Evolutionary conservation across 1,140 invertebrate genomes (phyloP), one percentile per base, ranked within the genome.

Genomic region (Leguminivora glycinivorella): DNA sequence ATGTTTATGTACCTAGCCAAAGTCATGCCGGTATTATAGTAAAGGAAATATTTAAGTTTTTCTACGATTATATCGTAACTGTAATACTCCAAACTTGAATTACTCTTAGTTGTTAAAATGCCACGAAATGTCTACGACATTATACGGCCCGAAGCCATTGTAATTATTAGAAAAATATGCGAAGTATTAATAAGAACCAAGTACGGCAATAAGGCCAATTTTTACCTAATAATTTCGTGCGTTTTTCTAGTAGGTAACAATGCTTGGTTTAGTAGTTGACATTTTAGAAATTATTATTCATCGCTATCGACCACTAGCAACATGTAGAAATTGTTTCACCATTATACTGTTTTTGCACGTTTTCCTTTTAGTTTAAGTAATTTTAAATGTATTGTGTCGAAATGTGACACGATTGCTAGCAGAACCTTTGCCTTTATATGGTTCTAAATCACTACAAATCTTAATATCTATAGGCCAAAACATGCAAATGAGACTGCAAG

Each of bases 301-400:
- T 63, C 58, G 58, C 58, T 63, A 63, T 63, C 58, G 58, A 63
- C 58, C 58, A 63, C 58, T 63, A 29, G 58, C 58, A 63, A 63
- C 10, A 63, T 63, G 58, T 63, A 63, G 58, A 63, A 63, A 43
- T 17, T 60, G 12, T 29, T 63, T 63, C 58, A 63, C 58, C 26
- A n/a, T 31, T 29, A 17, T 63, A 29, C 25, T 7, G 34, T 19
- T 63, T 63, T 63, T 60, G 58, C 58, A 63, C 58, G 58, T 63
- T 34, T n/a, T 63, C 58, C 47, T 19, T 63, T 60, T 60, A 60
- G n/a, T 63, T 63, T 63, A 63, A 17, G 58, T 29, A 38, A 47
- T 47, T 14, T 47, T 17, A 47, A 47, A 47, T 1, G n/a, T 47
- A n/a, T 17, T 47, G 6, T 47, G n/a, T 47, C 43, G n/a, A 14